Conservation (phyloP, 2,113 vertebrate genomes). For the Nothobranchius kuhntae region DNA sequence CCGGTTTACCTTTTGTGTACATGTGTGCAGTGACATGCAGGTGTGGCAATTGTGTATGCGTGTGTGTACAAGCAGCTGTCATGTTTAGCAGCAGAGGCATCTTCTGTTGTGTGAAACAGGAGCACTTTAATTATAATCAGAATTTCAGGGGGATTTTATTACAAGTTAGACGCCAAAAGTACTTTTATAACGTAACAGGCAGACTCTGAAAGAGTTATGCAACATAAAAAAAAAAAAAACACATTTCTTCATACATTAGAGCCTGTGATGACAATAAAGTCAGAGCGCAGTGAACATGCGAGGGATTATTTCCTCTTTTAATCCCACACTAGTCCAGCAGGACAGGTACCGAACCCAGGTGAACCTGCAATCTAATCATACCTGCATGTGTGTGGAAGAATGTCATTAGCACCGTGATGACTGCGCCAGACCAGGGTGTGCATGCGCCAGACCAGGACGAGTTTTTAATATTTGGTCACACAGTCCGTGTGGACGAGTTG, state of each 20-base stretch:
- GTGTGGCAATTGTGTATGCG: not conserved
- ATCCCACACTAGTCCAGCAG: no score
- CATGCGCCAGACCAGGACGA: conserved; percentile 5
- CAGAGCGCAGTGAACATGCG: no score
- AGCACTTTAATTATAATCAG: conserved; percentile 44
- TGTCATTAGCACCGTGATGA: conserved; percentile 66
- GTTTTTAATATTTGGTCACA: conserved; percentile 14
- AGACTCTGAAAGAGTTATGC: conserved; percentile 37
- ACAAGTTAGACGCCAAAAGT: conserved; percentile 17
- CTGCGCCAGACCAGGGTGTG: conserved; percentile 36
- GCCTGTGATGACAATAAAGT: no score
- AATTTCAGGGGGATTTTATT: conserved; percentile 28
- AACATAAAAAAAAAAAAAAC: conserved; percentile 6
- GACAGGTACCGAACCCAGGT: conserved; percentile 20
- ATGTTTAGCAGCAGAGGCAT: conserved; percentile 8
- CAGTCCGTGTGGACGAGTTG: conserved; percentile 20
- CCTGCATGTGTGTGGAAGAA: conserved; percentile 53
- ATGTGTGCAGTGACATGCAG: conserved; percentile 8
- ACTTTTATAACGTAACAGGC: conserved; percentile 16
- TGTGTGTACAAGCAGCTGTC: conserved; percentile 4
- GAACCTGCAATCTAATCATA: conserved; percentile 33
- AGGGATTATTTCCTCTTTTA: no score
- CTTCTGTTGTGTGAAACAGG: conserved; percentile 12
- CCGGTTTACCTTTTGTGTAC: conserved; percentile 11
- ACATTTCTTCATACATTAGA: conserved; percentile 5